Percentiles rank a stretch among this genome's conserved stretches.
Evolutionary conservation across 2,888 invertebrate species (phyloP).

Genomic region (Arge pagana): DNA sequence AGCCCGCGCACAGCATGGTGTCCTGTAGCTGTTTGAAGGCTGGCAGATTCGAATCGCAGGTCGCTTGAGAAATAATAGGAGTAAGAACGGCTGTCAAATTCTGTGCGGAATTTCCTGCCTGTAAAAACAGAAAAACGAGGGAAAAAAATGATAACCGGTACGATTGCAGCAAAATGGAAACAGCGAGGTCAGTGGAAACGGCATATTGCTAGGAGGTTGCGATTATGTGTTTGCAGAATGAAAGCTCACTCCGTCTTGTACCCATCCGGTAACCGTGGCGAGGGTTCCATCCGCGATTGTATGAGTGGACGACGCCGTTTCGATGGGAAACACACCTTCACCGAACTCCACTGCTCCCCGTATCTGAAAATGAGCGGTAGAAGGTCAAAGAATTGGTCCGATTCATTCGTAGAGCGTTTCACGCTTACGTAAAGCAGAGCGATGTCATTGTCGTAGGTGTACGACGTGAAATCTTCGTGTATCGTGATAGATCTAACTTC

Average conservation of each 20-base stretch:
- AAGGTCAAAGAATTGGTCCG: not conserved
- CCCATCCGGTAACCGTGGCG: constrained; percentile 52
- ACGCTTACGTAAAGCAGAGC: constrained; percentile 6
- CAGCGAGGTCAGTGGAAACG: not conserved
- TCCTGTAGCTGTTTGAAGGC: constrained; percentile 11
- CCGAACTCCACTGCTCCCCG: constrained; percentile 38
- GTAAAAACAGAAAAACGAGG: constrained; percentile 23
- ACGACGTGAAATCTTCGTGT: constrained; percentile 1
- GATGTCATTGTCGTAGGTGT: constrained; percentile 5
- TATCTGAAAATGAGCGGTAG: constrained; percentile 30
- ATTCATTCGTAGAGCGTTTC: not conserved
- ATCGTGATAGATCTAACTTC: not conserved
- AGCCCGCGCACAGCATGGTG: constrained; percentile 25
- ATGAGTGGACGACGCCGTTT: constrained; percentile 38
- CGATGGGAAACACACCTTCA: constrained; percentile 41
- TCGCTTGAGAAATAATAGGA: constrained; percentile 24
- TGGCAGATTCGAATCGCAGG: constrained; percentile 23
- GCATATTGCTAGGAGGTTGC: not conserved
- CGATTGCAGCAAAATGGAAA: constrained; percentile 18
- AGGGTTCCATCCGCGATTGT: constrained; percentile 31
- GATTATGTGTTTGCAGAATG: too few species aligned
- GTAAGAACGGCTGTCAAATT: constrained; percentile 2
- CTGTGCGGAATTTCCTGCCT: not conserved
- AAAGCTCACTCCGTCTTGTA: constrained; percentile 7
- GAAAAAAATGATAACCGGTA: constrained; percentile 20